These are phyloP conservation scores for Trichopoda pennipes DNA, from an alignment of 2,888 invertebrate genomes.

Conservation along the genomic window DNA sequence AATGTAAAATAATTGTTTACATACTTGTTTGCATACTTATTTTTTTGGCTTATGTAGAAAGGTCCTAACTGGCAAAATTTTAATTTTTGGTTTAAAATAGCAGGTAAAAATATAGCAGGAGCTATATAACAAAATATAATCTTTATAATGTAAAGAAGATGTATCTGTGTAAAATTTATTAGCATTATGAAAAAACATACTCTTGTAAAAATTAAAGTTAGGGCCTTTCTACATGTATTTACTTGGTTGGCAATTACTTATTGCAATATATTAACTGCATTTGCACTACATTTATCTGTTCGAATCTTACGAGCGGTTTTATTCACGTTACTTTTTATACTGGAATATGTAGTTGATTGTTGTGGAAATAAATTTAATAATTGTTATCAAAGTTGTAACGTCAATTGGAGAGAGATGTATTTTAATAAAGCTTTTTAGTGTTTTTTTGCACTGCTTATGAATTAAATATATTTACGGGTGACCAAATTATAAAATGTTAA, in stretches of 20 bases:
- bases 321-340: slow-evolving; percentile 60
- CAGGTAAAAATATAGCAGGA: no score
- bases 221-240: neutral
- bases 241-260: slow-evolving; percentile 33
- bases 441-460: slow-evolving; percentile 1
- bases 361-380: slow-evolving; percentile 51
- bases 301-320: slow-evolving; percentile 33
- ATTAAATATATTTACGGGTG: neutral
- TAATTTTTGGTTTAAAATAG: no score
- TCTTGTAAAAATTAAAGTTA: no score
- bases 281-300: slow-evolving; percentile 34
- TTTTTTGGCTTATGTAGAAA: neutral
- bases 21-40: slow-evolving; percentile 10
- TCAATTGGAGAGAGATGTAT: slow-evolving; percentile 44
- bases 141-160: no score
- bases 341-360: slow-evolving; percentile 58
- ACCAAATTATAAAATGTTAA: neutral
- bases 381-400: slow-evolving; percentile 59
- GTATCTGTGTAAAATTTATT: no score
- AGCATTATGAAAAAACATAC: no score
- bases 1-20: slow-evolving; percentile 21
- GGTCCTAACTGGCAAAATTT: no score
- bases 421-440: slow-evolving; percentile 20
- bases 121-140: no score
- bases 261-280: slow-evolving; percentile 10